Conservation (phyloP, 2,888 invertebrate species). For the Bellardia bayeri region DNA sequence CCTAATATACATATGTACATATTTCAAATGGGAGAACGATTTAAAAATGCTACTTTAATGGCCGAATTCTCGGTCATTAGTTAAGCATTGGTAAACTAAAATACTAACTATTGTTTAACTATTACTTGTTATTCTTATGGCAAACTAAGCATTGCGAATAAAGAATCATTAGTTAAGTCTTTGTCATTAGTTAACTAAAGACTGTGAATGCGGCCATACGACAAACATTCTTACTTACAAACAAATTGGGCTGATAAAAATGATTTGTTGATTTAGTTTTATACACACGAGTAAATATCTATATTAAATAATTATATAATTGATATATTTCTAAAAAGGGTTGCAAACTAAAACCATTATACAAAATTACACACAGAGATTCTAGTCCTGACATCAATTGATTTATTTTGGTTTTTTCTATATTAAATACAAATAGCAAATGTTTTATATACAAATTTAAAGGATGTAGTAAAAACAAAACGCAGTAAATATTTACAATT, state of each 20-base stretch:
- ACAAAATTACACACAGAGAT: not conserved
- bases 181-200: too few species aligned
- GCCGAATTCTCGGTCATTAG: too few species aligned
- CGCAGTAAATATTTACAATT: not conserved
- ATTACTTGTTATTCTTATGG: too few species aligned
- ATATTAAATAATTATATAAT: slow-evolving; percentile 12
- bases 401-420: not conserved
- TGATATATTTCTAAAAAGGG: slow-evolving; percentile 16
- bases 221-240: not conserved
- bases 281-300: slow-evolving; percentile 9
- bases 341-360: not conserved
- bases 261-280: slow-evolving; percentile 44
- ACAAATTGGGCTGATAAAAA: slow-evolving; percentile 25
- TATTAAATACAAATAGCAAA: not conserved
- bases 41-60: too few species aligned
- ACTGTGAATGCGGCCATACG: too few species aligned
- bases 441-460: not conserved
- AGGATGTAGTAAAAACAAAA: not conserved
- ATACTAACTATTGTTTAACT: too few species aligned
- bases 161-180: too few species aligned
- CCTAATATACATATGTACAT: too few species aligned
- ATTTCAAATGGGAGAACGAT: too few species aligned
- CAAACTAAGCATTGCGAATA: too few species aligned
- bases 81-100: too few species aligned
- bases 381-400: slow-evolving; percentile 1